phyloP scores from a whole-genome alignment of 2,113 vertebrate species.

The Maylandia zebra region DNA sequence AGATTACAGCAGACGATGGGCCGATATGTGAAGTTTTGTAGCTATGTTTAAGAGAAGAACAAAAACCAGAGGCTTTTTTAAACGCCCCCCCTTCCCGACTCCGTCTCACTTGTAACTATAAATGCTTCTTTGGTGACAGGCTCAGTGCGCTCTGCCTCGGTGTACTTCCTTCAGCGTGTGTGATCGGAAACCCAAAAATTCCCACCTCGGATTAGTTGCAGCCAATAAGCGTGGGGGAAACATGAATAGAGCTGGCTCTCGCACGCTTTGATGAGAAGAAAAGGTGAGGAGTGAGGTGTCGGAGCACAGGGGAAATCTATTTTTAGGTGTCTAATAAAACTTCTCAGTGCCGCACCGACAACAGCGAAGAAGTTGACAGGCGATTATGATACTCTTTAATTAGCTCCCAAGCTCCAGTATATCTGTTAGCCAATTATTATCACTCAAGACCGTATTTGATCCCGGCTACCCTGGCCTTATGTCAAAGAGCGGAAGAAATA shows the following conservation, averaged over 20 bases:
- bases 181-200: constrained; percentile 23
- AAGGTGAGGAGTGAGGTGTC: constrained; percentile 58
- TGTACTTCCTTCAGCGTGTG: background rate
- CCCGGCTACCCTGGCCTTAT: background rate
- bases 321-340: constrained; percentile 56
- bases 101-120: background rate
- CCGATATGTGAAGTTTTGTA: background rate
- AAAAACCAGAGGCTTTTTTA: background rate
- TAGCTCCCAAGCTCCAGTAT: constrained; percentile 18
- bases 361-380: constrained; percentile 35
- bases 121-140: background rate
- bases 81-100: no score
- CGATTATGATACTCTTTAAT: constrained; percentile 59
- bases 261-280: constrained; percentile 30
- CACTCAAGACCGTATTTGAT: background rate
- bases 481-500: background rate
- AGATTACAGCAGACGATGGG: background rate
- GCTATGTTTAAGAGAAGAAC: background rate
- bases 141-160: background rate
- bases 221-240: constrained; percentile 5
- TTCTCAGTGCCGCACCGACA: background rate
- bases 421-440: constrained; percentile 43
- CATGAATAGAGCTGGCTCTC: background rate
- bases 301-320: constrained; percentile 46
- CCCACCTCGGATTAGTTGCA: constrained; percentile 36